Percentiles rank a stretch among this genome's conserved stretches.
phyloP scores from a whole-genome alignment of 2,113 vertebrate species.

The Burhinus oedicnemus region DNA sequence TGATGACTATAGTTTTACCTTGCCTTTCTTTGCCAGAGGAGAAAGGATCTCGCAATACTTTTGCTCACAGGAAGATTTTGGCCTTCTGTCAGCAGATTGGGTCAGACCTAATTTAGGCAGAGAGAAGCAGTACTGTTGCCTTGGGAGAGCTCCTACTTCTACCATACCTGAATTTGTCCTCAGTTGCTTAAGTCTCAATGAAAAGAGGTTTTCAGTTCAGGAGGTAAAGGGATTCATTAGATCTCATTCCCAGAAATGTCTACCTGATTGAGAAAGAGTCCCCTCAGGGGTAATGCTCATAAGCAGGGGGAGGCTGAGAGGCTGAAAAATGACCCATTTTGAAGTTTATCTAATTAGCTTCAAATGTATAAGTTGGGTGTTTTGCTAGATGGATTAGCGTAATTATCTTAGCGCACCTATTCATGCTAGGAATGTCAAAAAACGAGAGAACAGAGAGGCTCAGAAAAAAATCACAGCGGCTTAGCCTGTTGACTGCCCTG shows the following conservation, averaged over 20 bases:
- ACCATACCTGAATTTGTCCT: background rate
- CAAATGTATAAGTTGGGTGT: constrained; percentile 57
- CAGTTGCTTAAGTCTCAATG: constrained; percentile 15
- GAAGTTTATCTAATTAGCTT: constrained; percentile 69
- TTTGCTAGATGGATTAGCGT: constrained; percentile 64
- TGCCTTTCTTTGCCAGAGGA: background rate
- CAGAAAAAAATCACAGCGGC: background rate
- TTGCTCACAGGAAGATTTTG: background rate
- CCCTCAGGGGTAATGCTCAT: constrained; percentile 61
- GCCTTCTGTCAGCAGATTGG: background rate
- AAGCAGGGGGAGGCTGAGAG: constrained; percentile 16
- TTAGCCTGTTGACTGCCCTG: constrained; percentile 49
- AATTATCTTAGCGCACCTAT: constrained; percentile 60
- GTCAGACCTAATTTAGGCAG: constrained; percentile 1
- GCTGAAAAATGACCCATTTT: constrained; percentile 71
- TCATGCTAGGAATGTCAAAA: constrained; percentile 59
- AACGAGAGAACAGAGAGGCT: constrained; percentile 7
- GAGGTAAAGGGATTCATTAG: constrained; percentile 61
- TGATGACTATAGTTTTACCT: background rate
- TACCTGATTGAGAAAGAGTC: constrained; percentile 61
- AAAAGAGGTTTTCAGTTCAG: constrained; percentile 60
- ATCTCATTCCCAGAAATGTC: constrained; percentile 60
- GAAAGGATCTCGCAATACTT: background rate
- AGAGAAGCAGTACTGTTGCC: background rate
- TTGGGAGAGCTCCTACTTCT: constrained; percentile 34